Percentiles rank a stretch among this genome's conserved stretches.
Conservation (phyloP, 2,797 vertebrate species). For the Gallinago stenura region DNA sequence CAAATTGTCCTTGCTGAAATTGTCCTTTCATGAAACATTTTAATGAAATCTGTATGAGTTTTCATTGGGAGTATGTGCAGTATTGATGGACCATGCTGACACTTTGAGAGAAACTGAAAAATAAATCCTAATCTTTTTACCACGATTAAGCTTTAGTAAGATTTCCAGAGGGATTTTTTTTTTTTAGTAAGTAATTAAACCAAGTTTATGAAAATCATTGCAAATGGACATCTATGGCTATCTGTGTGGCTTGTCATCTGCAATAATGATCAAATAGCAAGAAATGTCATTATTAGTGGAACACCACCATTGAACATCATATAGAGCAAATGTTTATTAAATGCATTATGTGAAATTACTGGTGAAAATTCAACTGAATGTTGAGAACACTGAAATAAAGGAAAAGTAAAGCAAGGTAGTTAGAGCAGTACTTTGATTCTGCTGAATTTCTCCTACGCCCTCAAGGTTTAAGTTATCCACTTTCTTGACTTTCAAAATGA, state of each 20-base stretch:
- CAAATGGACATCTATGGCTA: background rate
- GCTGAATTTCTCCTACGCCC: rapidly evolving
- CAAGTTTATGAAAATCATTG: background rate
- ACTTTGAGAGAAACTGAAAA: background rate
- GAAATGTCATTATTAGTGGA: background rate
- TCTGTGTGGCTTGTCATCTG: background rate
- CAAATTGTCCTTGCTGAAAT: background rate
- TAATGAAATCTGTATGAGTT: background rate
- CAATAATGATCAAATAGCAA: background rate
- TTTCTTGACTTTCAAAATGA: background rate
- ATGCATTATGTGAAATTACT: background rate
- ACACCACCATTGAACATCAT: background rate
- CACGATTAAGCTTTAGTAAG: background rate
- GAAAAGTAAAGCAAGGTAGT: background rate
- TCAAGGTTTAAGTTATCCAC: background rate
- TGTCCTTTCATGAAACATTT: background rate
- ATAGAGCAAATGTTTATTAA: background rate
- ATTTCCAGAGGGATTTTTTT: background rate
- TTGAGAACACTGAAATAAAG: background rate
- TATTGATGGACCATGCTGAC: background rate
- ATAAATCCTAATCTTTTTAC: background rate
- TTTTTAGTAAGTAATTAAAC: background rate
- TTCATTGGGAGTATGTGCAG: background rate
- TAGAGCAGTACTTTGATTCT: background rate
- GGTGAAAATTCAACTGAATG: background rate